Percentiles rank a stretch among this genome's conserved stretches.
phyloP scores from a whole-genome alignment of 2,113 vertebrate genomes.

The Pterocles burchelli region DNA sequence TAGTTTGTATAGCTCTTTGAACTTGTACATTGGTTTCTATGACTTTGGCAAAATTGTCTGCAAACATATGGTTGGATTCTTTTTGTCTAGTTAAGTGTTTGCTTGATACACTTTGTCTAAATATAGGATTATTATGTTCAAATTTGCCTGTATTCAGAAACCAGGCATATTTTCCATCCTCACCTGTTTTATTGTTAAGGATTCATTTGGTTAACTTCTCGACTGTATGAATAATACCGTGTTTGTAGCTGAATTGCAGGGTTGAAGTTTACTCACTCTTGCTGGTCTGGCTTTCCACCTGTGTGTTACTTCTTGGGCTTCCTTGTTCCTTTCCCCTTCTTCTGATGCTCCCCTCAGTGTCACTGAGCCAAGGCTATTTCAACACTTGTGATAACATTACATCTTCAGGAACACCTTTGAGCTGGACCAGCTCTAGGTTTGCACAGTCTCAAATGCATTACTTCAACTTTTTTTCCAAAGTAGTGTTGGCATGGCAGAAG shows the following conservation, averaged over 20 bases:
- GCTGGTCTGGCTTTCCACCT: neutral
- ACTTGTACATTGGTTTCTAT: neutral
- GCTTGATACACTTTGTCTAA: neutral
- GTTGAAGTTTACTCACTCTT: neutral
- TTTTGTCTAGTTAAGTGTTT: neutral
- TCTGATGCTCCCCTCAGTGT: neutral
- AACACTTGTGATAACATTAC: accelerated
- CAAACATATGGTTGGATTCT: neutral
- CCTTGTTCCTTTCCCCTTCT: neutral
- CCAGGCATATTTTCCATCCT: neutral
- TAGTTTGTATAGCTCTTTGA: neutral
- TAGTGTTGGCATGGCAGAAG: neutral
- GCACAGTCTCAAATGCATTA: neutral
- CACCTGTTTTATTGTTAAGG: neutral
- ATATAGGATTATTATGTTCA: accelerated
- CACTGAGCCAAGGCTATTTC: neutral
- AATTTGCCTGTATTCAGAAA: neutral
- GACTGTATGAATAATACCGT: neutral
- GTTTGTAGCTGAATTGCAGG: neutral
- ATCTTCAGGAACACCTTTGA: neutral
- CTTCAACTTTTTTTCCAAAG: neutral
- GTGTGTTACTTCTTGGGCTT: neutral
- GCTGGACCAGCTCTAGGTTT: neutral
- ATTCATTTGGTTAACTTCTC: neutral
- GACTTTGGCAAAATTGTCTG: neutral